Evolutionary conservation across 2,797 vertebrate genomes (phyloP).

Genomic region (Poeciliopsis turneri): DNA sequence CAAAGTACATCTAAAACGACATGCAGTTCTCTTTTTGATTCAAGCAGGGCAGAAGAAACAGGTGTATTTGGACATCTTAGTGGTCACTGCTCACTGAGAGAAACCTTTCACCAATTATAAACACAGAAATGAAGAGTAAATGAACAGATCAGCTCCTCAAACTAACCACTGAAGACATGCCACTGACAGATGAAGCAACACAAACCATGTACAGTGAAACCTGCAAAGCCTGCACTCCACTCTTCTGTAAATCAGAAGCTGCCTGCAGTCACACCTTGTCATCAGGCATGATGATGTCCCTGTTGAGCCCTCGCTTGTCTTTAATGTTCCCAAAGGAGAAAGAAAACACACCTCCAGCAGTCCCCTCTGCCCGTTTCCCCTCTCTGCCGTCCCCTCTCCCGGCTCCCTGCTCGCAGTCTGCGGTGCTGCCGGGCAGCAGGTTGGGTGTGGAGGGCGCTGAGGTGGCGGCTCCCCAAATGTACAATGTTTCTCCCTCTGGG

Average conservation of each 20-base stretch:
- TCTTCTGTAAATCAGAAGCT: constrained; percentile 16
- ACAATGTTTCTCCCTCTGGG: constrained; percentile 80
- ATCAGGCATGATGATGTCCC: constrained; percentile 40
- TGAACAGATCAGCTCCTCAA: constrained; percentile 41
- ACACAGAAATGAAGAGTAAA: constrained; percentile 44
- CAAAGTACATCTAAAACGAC: constrained; percentile 12
- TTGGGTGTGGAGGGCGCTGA: constrained; percentile 71
- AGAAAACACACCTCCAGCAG: constrained; percentile 49
- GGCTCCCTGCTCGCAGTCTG: constrained; percentile 49
- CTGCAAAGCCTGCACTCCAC: constrained; percentile 24
- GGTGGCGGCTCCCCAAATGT: constrained; percentile 79
- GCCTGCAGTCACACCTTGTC: constrained; percentile 63
- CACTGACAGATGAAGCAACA: constrained; percentile 50
- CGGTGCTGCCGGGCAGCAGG: constrained; percentile 71
- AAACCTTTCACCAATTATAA: constrained; percentile 29
- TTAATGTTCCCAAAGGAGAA: constrained; percentile 76
- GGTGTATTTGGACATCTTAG: not conserved
- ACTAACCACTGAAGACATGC: constrained; percentile 47
- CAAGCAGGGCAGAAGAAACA: not conserved
- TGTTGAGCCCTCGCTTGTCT: constrained; percentile 48
- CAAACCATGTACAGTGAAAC: constrained; percentile 45
- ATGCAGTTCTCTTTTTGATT: constrained; percentile 43
- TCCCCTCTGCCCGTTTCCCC: constrained; percentile 34
- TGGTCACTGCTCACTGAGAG: constrained; percentile 10
- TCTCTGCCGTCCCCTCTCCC: constrained; percentile 49